phyloP scores from a whole-genome alignment of 2,797 vertebrate species.

The Smutsia temminckii region DNA sequence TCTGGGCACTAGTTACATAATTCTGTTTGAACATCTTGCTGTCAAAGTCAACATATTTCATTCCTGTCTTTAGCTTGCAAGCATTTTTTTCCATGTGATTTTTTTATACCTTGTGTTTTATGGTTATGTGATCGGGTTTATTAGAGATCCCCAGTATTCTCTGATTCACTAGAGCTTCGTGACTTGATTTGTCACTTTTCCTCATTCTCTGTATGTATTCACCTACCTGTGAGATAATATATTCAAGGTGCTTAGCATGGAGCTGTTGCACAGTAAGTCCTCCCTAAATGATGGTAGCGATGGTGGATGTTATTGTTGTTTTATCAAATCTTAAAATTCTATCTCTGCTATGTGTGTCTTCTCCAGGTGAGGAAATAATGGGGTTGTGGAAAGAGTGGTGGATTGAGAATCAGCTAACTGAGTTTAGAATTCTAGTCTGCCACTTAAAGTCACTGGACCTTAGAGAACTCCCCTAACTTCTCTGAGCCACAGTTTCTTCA shows the following conservation, averaged over 20 bases:
- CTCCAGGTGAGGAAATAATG: not conserved
- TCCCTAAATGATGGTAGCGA: not conserved
- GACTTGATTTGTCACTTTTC: not conserved
- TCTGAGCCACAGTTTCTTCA: not conserved
- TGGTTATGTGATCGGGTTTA: not conserved
- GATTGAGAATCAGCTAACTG: not conserved
- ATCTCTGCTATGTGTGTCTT: not conserved
- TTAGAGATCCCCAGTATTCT: not conserved
- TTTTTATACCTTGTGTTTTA: not conserved
- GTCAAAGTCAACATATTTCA: not conserved
- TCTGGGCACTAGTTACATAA: not conserved
- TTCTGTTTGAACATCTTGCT: not conserved
- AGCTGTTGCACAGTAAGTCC: not conserved
- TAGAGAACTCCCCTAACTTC: not conserved
- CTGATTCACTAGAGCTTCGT: not conserved
- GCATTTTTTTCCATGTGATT: not conserved
- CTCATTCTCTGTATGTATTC: not conserved
- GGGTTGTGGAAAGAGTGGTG: not conserved
- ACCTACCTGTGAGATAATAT: not conserved
- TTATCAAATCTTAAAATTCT: not conserved
- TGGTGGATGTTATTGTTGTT: not conserved
- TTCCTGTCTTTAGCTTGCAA: not conserved
- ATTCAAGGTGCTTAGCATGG: not conserved
- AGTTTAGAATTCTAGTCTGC: not conserved
- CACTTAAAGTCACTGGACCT: not conserved